phyloP scores from a whole-genome alignment of 2,113 vertebrate genomes.

The Zosterops lateralis region DNA sequence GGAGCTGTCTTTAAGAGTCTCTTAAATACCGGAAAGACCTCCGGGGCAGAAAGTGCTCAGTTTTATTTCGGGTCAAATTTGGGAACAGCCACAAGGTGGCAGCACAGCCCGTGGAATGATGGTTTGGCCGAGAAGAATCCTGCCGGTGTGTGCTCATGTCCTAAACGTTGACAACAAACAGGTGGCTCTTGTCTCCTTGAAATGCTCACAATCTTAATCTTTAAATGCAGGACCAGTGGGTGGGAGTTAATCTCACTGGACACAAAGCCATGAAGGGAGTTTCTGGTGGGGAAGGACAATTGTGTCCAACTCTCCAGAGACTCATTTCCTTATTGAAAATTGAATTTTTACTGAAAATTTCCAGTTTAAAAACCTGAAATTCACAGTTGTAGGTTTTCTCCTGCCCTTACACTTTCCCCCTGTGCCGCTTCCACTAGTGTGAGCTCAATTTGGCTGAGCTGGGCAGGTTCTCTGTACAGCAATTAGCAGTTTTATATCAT shows the following conservation, averaged over 20 bases:
- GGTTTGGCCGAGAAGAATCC: rapidly evolving
- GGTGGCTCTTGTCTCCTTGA: not conserved
- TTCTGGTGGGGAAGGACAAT: not conserved
- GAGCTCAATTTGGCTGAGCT: not conserved
- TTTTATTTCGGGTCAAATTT: not conserved
- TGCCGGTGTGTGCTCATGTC: rapidly evolving
- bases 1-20: not conserved
- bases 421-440: rapidly evolving
- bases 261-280: not conserved
- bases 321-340: not conserved
- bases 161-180: rapidly evolving
- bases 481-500: not conserved
- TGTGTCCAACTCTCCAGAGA: not conserved
- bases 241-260: not conserved
- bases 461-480: not conserved
- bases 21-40: not conserved
- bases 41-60: rapidly evolving
- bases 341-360: not conserved
- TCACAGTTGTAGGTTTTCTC: not conserved
- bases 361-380: not conserved
- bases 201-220: not conserved
- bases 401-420: not conserved
- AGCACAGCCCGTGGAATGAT: not conserved
- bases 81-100: not conserved
- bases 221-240: not conserved